Conservation (phyloP, 37 sponge, comb jelly and placozoan species). For the Chondrilla cf. caribensis region DNA sequence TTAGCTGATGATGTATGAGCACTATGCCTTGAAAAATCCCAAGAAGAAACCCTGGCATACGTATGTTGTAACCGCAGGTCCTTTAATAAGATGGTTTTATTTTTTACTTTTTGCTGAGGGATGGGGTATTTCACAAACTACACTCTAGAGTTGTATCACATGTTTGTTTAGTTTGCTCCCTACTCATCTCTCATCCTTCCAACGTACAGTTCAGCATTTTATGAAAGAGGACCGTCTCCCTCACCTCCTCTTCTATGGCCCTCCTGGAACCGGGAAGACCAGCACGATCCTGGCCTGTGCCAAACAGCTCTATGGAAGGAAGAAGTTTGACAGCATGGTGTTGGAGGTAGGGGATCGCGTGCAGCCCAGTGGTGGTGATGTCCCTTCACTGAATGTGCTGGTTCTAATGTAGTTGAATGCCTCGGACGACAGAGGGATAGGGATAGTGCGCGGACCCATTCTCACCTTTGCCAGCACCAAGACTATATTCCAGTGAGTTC, state of each 20-base stretch:
- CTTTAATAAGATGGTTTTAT: too few relatives aligned
- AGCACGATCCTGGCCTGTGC: constrained; percentile 97
- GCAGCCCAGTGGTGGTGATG: neutral
- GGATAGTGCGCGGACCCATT: constrained; percentile 89
- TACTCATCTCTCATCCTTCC: neutral
- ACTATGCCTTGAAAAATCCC: too few relatives aligned
- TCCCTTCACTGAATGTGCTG: neutral
- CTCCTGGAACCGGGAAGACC: constrained; percentile 99
- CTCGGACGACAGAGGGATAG: constrained; percentile 98
- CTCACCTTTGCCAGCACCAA: constrained; percentile 94
- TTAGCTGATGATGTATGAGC: too few relatives aligned
- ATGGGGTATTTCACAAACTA: too few relatives aligned
- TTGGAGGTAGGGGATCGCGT: constrained; percentile 61
- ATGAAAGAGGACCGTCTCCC: constrained; percentile 85
- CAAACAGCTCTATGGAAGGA: constrained; percentile 63
- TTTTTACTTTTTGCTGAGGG: too few relatives aligned
- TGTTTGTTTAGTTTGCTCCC: too few relatives aligned
- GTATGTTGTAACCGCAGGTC: too few relatives aligned
- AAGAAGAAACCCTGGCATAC: too few relatives aligned
- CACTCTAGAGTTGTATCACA: too few relatives aligned
- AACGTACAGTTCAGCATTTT: constrained; percentile 75
- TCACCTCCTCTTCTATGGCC: constrained; percentile 97
- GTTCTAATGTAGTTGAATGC: constrained; percentile 81
- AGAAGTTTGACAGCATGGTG: constrained; percentile 89
- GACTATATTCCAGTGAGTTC: constrained; percentile 73